Percentiles rank a stretch among this genome's conserved stretches.
Conservation (phyloP, 1,140 invertebrate genomes). For the Whitmania pigra region DNA sequence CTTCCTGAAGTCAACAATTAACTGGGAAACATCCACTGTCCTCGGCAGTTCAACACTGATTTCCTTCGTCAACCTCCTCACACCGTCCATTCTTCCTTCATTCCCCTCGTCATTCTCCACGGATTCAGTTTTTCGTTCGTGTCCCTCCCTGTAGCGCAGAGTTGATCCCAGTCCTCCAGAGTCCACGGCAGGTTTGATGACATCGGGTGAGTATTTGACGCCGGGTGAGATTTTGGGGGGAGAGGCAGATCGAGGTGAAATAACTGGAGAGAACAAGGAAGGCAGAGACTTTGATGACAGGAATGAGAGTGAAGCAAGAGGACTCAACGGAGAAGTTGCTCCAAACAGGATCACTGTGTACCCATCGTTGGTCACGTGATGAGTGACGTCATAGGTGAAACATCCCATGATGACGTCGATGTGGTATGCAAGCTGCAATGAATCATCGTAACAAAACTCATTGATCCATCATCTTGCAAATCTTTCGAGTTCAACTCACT, state of each 20-base stretch:
- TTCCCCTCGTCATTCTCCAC: not conserved
- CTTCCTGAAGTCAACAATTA: not conserved
- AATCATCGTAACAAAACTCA: not conserved
- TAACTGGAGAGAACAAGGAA: too few species aligned
- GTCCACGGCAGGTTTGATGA: too few species aligned
- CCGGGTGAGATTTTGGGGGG: too few species aligned
- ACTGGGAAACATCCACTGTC: not conserved
- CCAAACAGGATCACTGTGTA: constrained; percentile 5
- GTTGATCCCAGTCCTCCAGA: not conserved
- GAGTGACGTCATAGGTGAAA: constrained; percentile 9
- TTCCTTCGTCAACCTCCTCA: constrained; percentile 17
- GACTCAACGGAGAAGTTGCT: not conserved
- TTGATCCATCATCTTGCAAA: too few species aligned
- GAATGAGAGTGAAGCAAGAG: too few species aligned
- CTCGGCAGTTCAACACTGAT: constrained; percentile 6
- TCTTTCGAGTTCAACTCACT: not conserved
- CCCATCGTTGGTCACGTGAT: constrained; percentile 3
- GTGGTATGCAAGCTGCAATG: constrained; percentile 8
- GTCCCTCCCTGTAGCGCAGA: not conserved
- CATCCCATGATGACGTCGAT: constrained; percentile 14
- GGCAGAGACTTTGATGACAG: too few species aligned
- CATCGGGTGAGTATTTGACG: too few species aligned
- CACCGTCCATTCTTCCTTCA: not conserved
- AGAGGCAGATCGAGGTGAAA: too few species aligned
- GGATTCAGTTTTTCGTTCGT: not conserved